Percentiles rank a stretch among this genome's conserved stretches.
Conservation (phyloP, 2,113 vertebrate species). For the Thamnophis sirtalis region DNA sequence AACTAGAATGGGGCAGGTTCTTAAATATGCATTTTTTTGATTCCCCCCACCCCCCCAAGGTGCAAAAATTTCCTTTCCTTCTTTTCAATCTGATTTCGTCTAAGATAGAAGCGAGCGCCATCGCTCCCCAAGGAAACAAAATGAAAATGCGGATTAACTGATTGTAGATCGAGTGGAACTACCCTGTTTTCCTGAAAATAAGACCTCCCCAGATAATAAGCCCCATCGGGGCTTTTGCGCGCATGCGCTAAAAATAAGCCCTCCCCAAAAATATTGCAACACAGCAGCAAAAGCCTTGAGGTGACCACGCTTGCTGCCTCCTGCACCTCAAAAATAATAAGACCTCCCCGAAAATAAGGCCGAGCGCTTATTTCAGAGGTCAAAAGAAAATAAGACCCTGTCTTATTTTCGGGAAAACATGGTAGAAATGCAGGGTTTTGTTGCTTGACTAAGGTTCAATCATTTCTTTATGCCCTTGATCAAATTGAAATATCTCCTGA, state of each 20-base stretch:
- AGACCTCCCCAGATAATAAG: too few species aligned
- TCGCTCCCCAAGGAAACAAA: constrained; percentile 34
- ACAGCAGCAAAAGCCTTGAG: too few species aligned
- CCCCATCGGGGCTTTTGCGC: too few species aligned
- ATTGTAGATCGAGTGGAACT: constrained; percentile 50
- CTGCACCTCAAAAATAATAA: too few species aligned
- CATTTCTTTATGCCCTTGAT: constrained; percentile 21
- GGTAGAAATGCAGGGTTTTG: constrained; percentile 38
- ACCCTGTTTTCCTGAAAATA: too few species aligned
- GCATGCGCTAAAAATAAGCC: too few species aligned
- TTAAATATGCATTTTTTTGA: constrained; percentile 48
- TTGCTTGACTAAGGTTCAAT: constrained; percentile 17
- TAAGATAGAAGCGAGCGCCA: constrained; percentile 49
- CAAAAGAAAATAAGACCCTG: too few species aligned
- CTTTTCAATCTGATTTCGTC: constrained; percentile 58
- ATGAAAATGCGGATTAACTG: constrained; percentile 30
- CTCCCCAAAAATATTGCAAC: too few species aligned
- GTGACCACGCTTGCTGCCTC: too few species aligned
- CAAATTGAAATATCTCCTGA: neutral
- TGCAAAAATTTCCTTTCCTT: constrained; percentile 69
- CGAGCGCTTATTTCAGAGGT: too few species aligned
- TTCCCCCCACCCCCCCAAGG: constrained; percentile 50
- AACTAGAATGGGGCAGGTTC: constrained; percentile 62
- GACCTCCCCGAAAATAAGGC: too few species aligned
- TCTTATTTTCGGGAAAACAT: too few species aligned